Evolutionary conservation across 2,113 vertebrate genomes (phyloP).

Genomic region (Semnornis frantzii): DNA sequence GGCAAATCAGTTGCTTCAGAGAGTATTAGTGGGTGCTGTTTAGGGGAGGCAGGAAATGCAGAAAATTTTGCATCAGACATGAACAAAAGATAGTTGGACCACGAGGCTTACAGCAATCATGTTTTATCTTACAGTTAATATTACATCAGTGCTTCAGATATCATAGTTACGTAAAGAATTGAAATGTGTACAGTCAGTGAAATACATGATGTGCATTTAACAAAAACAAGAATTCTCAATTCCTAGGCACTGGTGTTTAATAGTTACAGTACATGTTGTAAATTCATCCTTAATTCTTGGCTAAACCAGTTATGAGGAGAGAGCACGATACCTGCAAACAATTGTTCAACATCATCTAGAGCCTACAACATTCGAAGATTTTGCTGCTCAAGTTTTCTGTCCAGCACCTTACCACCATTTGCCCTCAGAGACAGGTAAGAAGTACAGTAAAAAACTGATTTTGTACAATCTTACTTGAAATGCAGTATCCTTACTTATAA

Average conservation of each 20-base stretch:
- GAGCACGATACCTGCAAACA: conserved; percentile 93
- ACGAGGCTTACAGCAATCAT: background rate
- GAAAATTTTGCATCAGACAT: background rate
- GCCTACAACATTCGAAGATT: conserved; percentile 95
- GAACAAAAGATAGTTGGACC: background rate
- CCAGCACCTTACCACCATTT: conserved; percentile 93
- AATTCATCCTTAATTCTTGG: conserved; percentile 83
- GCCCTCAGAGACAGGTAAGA: conserved; percentile 88
- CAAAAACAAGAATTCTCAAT: background rate
- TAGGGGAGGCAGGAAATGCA: background rate
- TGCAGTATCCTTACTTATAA: conserved; percentile 79
- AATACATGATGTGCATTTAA: background rate
- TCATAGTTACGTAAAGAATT: background rate
- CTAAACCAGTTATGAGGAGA: conserved; percentile 91
- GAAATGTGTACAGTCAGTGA: background rate
- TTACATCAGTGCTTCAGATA: background rate
- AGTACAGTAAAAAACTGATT: background rate
- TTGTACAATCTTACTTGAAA: conserved; percentile 58
- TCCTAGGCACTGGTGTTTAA: background rate
- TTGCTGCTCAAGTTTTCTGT: conserved; percentile 95
- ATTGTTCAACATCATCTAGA: conserved; percentile 96
- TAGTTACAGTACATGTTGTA: background rate
- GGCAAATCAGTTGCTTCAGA: conserved; percentile 7
- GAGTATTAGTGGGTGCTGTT: background rate
- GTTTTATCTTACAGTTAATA: background rate